Evolutionary conservation across 2,888 invertebrate genomes (phyloP).

Genomic region (Pseudococcus longispinus): DNA sequence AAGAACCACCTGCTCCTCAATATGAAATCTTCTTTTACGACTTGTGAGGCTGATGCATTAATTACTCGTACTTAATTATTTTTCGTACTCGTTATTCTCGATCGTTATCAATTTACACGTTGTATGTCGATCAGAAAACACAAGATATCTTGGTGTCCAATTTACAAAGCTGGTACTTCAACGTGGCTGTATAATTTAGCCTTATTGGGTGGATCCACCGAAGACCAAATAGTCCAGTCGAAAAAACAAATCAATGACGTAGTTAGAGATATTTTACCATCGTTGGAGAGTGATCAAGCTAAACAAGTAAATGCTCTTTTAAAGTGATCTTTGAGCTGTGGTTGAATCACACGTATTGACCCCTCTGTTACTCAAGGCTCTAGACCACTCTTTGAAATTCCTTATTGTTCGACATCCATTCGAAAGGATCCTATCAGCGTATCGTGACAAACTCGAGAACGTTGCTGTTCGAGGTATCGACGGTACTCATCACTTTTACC

Average conservation of each 20-base stretch:
- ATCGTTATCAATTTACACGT: conserved; percentile 58
- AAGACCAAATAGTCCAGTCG: conserved; percentile 61
- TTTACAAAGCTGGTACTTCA: conserved; percentile 66
- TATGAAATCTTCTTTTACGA: conserved; percentile 65
- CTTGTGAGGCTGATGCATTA: conserved; percentile 61
- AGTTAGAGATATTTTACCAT: conserved; percentile 63
- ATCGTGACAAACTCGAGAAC: conserved; percentile 65
- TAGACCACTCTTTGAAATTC: conserved; percentile 65
- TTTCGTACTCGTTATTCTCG: neutral
- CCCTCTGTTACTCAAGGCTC: conserved; percentile 60
- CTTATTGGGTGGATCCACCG: conserved; percentile 63
- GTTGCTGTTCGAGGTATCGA: conserved; percentile 60
- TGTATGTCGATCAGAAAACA: conserved; percentile 60
- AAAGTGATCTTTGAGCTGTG: neutral
- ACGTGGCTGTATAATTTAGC: conserved; percentile 65
- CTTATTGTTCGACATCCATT: conserved; percentile 70
- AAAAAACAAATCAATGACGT: conserved; percentile 61
- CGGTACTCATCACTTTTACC: conserved; percentile 66
- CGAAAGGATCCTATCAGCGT: conserved; percentile 69
- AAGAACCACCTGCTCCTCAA: conserved; percentile 65
- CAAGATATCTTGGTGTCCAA: conserved; percentile 65
- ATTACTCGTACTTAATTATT: neutral
- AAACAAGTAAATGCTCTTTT: conserved; percentile 60
- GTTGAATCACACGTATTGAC: neutral
- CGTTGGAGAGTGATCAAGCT: conserved; percentile 63